These are phyloP conservation scores for Festucalex cinctus DNA, from an alignment of 2,113 vertebrate genomes.

Conservation along the genomic window DNA sequence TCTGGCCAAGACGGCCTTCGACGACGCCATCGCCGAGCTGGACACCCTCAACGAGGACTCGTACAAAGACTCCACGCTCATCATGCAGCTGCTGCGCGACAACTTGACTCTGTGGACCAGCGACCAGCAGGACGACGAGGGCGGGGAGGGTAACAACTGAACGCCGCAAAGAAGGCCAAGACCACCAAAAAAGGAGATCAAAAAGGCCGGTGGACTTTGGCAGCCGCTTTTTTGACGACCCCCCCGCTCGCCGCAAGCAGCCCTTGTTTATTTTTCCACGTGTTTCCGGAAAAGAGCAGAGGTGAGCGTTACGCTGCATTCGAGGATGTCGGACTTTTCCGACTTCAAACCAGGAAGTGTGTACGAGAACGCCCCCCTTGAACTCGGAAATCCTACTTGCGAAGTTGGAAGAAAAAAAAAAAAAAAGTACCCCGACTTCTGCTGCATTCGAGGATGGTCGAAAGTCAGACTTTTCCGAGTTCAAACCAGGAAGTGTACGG, in stretches of 20 bases:
- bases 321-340: too few species aligned
- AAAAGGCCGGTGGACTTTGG: constrained; percentile 85
- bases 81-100: constrained; percentile 99
- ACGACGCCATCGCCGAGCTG: constrained; percentile 98
- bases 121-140: constrained; percentile 99
- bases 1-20: constrained; percentile 98
- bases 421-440: too few species aligned
- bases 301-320: constrained; percentile 83
- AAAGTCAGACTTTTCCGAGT: too few species aligned
- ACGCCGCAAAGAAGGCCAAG: constrained; percentile 13
- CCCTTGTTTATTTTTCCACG: constrained; percentile 99
- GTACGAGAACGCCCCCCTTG: too few species aligned
- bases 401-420: too few species aligned
- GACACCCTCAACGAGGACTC: constrained; percentile 99
- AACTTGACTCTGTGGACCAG: constrained; percentile 99
- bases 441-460: too few species aligned
- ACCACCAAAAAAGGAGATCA: constrained; percentile 35
- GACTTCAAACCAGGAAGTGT: too few species aligned
- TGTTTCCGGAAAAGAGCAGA: constrained; percentile 78
- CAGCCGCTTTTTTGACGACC: constrained; percentile 88
- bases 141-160: constrained; percentile 98
- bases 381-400: too few species aligned
- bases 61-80: constrained; percentile 99
- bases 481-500: too few species aligned
- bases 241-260: constrained; percentile 88